phyloP scores from a whole-genome alignment of 2,113 vertebrate genomes.

The Siniperca knerii region DNA sequence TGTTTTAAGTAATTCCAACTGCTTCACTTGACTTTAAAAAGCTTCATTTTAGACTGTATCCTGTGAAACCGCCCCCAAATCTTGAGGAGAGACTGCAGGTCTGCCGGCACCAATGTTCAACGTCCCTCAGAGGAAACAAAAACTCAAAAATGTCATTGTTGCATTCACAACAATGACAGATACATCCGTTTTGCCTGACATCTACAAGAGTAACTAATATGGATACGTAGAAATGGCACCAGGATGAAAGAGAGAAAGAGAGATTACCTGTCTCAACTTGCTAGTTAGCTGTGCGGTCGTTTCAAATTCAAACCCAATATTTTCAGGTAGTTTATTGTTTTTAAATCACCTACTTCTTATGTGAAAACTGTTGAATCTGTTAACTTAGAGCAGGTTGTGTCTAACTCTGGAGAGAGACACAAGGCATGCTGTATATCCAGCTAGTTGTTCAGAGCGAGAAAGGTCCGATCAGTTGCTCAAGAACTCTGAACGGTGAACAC shows the following conservation, averaged over 20 bases:
- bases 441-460: not conserved
- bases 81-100: constrained; percentile 80
- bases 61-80: constrained; percentile 69
- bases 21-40: not conserved
- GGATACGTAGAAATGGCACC: constrained; percentile 81
- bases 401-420: not conserved
- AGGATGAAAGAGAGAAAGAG: constrained; percentile 68
- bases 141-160: constrained; percentile 54
- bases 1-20: not conserved
- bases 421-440: no score
- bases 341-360: not conserved
- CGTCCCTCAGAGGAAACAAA: constrained; percentile 67
- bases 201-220: constrained; percentile 72
- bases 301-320: not conserved
- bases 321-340: no score
- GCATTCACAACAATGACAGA: constrained; percentile 52
- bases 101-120: constrained; percentile 78
- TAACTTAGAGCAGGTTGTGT: not conserved
- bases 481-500: not conserved
- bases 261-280: constrained; percentile 33
- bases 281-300: constrained; percentile 57
- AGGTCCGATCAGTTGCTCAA: not conserved
- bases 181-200: constrained; percentile 83
- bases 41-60: constrained; percentile 49
- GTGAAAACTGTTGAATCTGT: not conserved